Percentiles rank a stretch among this genome's conserved stretches.
Evolutionary conservation across 53 echinoderm and acorn worm genomes (phyloP).

Genomic region (Echinometra lucunter): DNA sequence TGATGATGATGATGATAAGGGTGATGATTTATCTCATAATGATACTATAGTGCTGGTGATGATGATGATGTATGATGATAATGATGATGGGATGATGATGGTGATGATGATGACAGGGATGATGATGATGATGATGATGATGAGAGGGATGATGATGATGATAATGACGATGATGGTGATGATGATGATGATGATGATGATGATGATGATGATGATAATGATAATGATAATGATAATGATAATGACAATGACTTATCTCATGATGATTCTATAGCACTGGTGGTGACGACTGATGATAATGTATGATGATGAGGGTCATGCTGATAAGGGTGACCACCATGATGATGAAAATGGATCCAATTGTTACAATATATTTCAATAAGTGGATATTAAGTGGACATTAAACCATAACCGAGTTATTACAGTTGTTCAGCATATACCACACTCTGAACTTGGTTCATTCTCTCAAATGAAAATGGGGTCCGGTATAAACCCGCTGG

Average conservation of each 20-base stretch:
- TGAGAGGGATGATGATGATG: slow-evolving; percentile 1
- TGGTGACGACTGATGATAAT: background rate
- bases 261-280: background rate
- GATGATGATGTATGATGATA: background rate
- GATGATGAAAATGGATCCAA: background rate
- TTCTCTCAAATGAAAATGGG: slow-evolving; percentile 5
- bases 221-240: background rate
- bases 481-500: background rate
- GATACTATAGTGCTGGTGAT: background rate
- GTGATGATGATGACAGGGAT: background rate
- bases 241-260: slow-evolving; percentile 11
- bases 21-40: background rate
- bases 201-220: slow-evolving; percentile 54
- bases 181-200: slow-evolving; percentile 44
- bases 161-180: slow-evolving; percentile 38
- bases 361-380: background rate
- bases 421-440: too few relatives aligned
- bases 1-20: background rate
- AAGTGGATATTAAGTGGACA: too few relatives aligned
- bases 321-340: background rate
- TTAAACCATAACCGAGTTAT: too few relatives aligned
- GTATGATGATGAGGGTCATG: background rate
- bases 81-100: background rate
- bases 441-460: background rate
- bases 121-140: background rate